These are phyloP conservation scores for Shargacucullia verbasci DNA, from an alignment of 2,888 invertebrate species.

Conservation along the genomic window DNA sequence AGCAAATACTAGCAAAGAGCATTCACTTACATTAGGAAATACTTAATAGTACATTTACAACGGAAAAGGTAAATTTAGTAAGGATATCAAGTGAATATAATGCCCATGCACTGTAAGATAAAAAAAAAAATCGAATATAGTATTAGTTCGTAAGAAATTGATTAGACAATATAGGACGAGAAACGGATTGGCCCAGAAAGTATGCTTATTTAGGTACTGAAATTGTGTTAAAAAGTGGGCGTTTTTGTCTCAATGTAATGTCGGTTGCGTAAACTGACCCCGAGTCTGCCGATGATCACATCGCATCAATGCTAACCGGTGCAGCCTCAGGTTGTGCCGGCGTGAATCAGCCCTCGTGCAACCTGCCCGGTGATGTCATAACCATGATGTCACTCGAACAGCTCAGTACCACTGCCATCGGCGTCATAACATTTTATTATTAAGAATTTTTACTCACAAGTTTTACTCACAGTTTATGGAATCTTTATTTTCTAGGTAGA, in stretches of 20 bases:
- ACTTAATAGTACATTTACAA: constrained; percentile 4
- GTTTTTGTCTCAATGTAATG: constrained; percentile 61
- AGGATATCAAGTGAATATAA: no score
- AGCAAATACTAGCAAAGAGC: constrained; percentile 22
- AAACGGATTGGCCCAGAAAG: constrained; percentile 13
- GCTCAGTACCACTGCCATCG: constrained; percentile 46
- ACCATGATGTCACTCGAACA: constrained; percentile 61
- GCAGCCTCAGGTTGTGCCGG: constrained; percentile 42
- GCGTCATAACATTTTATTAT: constrained; percentile 47
- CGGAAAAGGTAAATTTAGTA: no score
- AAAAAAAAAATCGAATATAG: no score
- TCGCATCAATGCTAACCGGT: constrained; percentile 53
- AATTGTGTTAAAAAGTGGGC: constrained; percentile 58
- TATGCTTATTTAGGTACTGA: constrained; percentile 34
- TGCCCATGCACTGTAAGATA: no score
- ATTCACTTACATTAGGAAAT: constrained; percentile 26
- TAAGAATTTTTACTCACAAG: constrained; percentile 18
- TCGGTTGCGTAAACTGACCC: constrained; percentile 65
- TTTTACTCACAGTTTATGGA: background rate
- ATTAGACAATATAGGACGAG: background rate
- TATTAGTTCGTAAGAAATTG: no score
- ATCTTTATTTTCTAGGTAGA: constrained; percentile 7
- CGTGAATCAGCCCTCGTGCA: constrained; percentile 58
- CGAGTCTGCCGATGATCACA: constrained; percentile 55
- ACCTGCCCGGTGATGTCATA: constrained; percentile 68